Base-by-base conservation (phyloP, 2,888 invertebrate genomes). In the Drosophila anceps region DNA sequence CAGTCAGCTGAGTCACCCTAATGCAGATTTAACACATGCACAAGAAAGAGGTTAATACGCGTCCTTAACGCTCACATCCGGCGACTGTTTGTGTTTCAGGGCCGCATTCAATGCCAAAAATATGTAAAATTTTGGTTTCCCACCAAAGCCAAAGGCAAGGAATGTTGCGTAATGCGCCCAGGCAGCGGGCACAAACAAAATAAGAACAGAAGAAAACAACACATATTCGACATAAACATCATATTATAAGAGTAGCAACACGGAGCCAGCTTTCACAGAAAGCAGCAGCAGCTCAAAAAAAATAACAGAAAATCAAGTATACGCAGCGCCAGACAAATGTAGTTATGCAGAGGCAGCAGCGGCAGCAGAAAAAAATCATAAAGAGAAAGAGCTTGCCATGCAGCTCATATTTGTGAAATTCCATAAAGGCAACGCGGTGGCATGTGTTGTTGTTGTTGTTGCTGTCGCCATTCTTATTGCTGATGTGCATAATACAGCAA, bases 91-190 rank as follows among this genome's bases (percentile, higher is more conserved):
- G 67, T 39, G 53, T 60, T 48, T 66, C 68, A 69, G 71, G 65
- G 69, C 69, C 80, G 48, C 75, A 70, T 84, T 84, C 88, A 84
- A 89, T 89, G 85, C 87, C 91, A 78, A 73, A 90, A 87, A 84
- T 88, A 88, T 87, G 85, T 79, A 75, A 68, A 84, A 81, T 60
- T 72, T 63, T 62, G 73, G 68, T 74, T 77, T 67, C 43, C 65
- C 67, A 68, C 61, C 68, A 71, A 69, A 35, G 43, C 55, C 39
- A 69, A 57, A 60, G 62, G 55, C 41, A 51, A 67, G 58, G 69
- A 79, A 81, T 71, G 69, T 82, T 88, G 71, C 85, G 72, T 76
- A 67, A 71, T 75, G 37, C 27, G 43, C 37, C 20, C 20, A 43
- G 53, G 31, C 51, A 48, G 35, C 57, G 24, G 24, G 29, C 10